Conservation (phyloP, 2,797 vertebrate genomes). For the Holocentrus rufus region DNA sequence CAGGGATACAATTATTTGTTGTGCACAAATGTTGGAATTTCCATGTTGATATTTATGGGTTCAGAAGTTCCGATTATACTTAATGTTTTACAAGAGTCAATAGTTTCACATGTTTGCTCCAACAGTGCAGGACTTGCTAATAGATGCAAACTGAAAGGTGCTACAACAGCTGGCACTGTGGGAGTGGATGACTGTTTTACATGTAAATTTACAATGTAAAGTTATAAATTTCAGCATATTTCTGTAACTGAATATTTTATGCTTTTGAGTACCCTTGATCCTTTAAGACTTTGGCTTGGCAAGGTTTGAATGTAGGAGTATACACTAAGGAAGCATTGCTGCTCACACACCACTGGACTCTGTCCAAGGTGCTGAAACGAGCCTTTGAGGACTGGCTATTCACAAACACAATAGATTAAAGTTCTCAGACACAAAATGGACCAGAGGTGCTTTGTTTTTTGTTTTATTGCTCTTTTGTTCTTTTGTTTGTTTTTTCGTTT, state of each 20-base stretch:
- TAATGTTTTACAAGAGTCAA: too few species aligned
- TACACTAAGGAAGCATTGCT: background rate
- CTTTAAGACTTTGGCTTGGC: conserved; percentile 5
- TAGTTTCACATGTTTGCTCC: too few species aligned
- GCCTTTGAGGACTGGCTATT: conserved; percentile 26
- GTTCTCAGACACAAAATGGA: conserved; percentile 8
- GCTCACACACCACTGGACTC: conserved; percentile 37
- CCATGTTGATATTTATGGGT: background rate
- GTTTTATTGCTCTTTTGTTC: too few species aligned
- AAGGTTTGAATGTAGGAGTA: background rate
- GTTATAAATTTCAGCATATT: background rate
- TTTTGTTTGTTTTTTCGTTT: too few species aligned
- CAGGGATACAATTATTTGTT: too few species aligned
- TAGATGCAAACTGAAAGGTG: background rate
- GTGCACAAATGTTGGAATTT: background rate
- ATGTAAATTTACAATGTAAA: background rate
- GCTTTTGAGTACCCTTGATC: background rate
- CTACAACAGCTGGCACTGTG: background rate
- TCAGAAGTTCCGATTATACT: too few species aligned
- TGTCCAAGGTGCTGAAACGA: conserved; percentile 71
- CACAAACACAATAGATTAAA: background rate
- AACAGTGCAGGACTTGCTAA: too few species aligned
- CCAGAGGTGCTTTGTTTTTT: conserved; percentile 9
- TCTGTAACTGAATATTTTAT: background rate
- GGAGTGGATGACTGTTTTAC: background rate